Percentiles rank a stretch among this genome's conserved stretches.
Conservation (phyloP, 2,888 invertebrate genomes). For the Cosmia pyralina region DNA sequence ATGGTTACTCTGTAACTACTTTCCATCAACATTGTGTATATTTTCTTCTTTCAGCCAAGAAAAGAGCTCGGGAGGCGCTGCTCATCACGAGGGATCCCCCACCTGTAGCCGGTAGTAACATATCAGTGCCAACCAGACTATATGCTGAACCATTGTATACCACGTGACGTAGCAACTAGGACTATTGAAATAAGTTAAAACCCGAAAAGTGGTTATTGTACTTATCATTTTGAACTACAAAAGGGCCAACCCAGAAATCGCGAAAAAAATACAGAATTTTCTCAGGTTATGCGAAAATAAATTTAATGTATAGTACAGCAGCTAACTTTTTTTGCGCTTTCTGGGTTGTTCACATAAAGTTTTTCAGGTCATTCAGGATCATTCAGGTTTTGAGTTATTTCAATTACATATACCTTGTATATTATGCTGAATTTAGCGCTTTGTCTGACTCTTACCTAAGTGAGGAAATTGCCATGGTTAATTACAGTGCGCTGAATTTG, state of each 20-base stretch:
- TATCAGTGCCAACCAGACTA: conserved; percentile 80
- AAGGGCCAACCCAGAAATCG: not conserved
- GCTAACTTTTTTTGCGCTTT: not conserved
- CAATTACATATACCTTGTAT: not conserved
- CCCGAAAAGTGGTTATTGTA: not conserved
- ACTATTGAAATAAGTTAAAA: not conserved
- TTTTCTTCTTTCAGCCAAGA: conserved; percentile 75
- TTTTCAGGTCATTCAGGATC: not conserved
- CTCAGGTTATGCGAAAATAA: not conserved
- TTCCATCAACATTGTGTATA: not conserved
- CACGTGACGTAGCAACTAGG: conserved; percentile 73
- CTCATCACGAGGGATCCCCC: conserved; percentile 78
- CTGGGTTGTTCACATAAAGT: not conserved
- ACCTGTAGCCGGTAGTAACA: conserved; percentile 76
- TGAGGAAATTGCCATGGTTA: not conserved
- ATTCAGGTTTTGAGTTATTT: not conserved
- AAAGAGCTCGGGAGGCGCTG: conserved; percentile 76
- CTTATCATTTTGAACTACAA: not conserved
- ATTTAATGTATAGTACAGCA: too few relatives aligned
- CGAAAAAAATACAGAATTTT: not conserved
- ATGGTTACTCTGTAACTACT: not conserved
- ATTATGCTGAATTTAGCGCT: not conserved
- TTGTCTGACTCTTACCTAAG: not conserved
- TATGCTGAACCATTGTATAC: conserved; percentile 86
- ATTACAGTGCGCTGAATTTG: not conserved